Evolutionary conservation across 2,888 invertebrate species (phyloP), one percentile per base, ranked within the genome.

Genomic region (Agrotis puta): DNA sequence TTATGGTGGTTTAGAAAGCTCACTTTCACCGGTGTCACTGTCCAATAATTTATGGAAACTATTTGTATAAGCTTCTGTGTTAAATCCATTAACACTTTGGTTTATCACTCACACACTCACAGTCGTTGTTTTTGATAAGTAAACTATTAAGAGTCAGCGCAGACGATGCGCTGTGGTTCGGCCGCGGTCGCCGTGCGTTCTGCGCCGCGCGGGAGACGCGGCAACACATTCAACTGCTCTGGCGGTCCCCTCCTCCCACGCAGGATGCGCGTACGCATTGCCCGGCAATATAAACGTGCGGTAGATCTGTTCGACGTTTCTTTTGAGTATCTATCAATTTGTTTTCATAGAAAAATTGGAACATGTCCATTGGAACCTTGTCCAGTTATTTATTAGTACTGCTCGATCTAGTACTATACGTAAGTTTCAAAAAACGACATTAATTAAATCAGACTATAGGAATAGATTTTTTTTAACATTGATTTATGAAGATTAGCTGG

Each of bases 11-110:
- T 89, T 90, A 91, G 91, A 92, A 92, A 92, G 90, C 85, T 78
- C 89, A 94, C 94, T 94, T 93, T 94, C 93, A 93, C 92, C 85
- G 87, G 86, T 88, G 88, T 90, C 91, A 93, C 93, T 88, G 88
- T 77, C 64, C 79, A 72, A 73, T 79, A 73, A 53, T 72, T 80
- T 66, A 56, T 68, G 77, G 70, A 63, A 69, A 50, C 71, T 45
- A 74, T 57, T 68, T 62, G 62, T 68, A 69, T 64, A 74, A 65
- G 75, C 57, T 81, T 83, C 58, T 72, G 68, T 79, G 66, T 81
- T 75, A 82, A 81, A 85, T 85, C 85, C 86, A 87, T 86, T 66
- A 79, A 83, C 78, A 77, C 75, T 70, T 75, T 64, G 56, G 54
- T 74, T 75, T 77, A 72, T 70, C 70, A 79, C 70, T 71, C 59